phyloP scores from a whole-genome alignment of 2,113 vertebrate genomes.

The Cnemophilus loriae region DNA sequence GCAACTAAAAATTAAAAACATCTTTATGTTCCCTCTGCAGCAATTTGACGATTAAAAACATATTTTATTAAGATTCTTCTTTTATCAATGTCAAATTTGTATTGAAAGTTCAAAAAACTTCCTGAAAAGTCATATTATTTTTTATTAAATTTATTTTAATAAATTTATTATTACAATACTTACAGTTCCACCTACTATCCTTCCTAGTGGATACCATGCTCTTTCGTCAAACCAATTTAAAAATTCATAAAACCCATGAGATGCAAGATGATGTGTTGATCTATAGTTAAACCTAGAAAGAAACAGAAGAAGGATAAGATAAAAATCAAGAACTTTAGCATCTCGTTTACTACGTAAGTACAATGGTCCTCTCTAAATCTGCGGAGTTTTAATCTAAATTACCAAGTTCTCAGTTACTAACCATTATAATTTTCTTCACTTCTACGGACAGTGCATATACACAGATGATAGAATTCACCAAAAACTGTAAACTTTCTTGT shows the following conservation, averaged over 20 bases:
- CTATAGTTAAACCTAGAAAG: slow-evolving; percentile 97
- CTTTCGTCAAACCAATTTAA: slow-evolving; percentile 99
- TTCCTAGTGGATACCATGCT: slow-evolving; percentile 98
- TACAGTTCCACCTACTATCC: slow-evolving; percentile 98
- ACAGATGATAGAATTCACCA: too few relatives aligned
- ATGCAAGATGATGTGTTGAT: slow-evolving; percentile 97
- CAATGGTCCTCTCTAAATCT: background rate
- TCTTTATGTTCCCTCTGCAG: background rate
- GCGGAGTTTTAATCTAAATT: background rate
- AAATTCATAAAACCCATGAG: slow-evolving; percentile 99
- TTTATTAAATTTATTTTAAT: background rate
- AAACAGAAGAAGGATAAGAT: background rate
- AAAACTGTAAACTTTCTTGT: too few relatives aligned
- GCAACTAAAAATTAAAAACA: background rate
- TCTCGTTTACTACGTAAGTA: background rate
- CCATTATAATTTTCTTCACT: background rate
- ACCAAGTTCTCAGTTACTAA: background rate
- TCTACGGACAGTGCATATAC: background rate
- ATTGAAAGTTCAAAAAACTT: background rate
- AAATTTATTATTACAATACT: slow-evolving; percentile 64
- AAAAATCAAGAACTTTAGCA: background rate
- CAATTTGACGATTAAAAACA: background rate
- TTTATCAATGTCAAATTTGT: background rate
- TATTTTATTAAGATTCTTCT: background rate
- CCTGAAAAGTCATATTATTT: background rate